These are phyloP conservation scores for Torymus texanus DNA, from an alignment of 2,888 invertebrate genomes.

Conservation along the genomic window DNA sequence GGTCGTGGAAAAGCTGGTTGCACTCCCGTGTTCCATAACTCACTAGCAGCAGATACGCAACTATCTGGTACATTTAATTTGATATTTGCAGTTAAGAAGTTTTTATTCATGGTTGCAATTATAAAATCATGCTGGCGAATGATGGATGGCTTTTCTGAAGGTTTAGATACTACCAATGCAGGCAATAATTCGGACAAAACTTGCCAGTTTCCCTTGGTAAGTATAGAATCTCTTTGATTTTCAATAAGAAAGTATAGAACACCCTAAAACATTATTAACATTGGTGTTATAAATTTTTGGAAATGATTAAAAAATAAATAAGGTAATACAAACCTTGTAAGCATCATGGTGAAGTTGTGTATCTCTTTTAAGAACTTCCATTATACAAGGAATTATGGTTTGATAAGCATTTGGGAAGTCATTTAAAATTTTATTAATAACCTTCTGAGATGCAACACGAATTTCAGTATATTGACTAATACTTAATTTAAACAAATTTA, in stretches of 20 bases:
- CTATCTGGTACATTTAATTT: slow-evolving; percentile 78
- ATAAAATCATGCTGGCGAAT: slow-evolving; percentile 79
- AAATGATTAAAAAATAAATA: too few species aligned
- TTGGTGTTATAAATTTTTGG: too few species aligned
- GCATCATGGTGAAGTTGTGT: slow-evolving; percentile 81
- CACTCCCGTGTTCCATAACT: slow-evolving; percentile 74
- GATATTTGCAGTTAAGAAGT: slow-evolving; percentile 78
- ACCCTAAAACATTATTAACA: slow-evolving; percentile 76
- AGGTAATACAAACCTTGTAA: slow-evolving; percentile 77
- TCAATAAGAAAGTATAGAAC: slow-evolving; percentile 84
- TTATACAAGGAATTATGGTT: slow-evolving; percentile 79
- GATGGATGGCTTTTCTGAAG: slow-evolving; percentile 90
- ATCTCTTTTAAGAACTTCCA: slow-evolving; percentile 80
- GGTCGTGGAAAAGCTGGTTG: slow-evolving; percentile 73
- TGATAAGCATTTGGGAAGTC: slow-evolving; percentile 84
- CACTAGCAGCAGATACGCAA: slow-evolving; percentile 77
- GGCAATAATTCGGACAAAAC: slow-evolving; percentile 85
- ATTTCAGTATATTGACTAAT: slow-evolving; percentile 83
- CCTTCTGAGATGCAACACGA: slow-evolving; percentile 82
- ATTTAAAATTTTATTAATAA: slow-evolving; percentile 80
- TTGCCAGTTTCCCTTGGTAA: slow-evolving; percentile 86
- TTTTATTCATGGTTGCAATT: slow-evolving; percentile 77
- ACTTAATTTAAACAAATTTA: slow-evolving; percentile 80
- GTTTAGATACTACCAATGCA: slow-evolving; percentile 84
- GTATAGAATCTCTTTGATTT: slow-evolving; percentile 74